Percentiles rank a stretch among this genome's conserved stretches.
phyloP scores from a whole-genome alignment of 2,797 vertebrate genomes.

The Xerus rutilus region DNA sequence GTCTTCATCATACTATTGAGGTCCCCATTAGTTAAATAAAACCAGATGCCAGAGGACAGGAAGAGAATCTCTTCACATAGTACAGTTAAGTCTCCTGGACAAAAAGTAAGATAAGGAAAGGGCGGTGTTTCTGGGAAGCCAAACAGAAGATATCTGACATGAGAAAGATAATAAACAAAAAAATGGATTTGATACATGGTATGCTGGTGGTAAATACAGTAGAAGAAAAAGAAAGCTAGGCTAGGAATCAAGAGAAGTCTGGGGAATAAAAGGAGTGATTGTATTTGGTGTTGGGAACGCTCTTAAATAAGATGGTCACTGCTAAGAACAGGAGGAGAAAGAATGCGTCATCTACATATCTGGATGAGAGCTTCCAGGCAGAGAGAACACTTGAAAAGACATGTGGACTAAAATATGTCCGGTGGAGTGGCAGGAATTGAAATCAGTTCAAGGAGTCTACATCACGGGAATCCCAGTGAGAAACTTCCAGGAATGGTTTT shows the following conservation, averaged over 20 bases:
- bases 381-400: background rate
- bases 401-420: background rate
- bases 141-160: background rate
- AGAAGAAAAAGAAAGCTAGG: background rate
- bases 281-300: background rate
- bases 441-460: background rate
- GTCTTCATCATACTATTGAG: background rate
- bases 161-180: background rate
- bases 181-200: background rate
- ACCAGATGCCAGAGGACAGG: background rate
- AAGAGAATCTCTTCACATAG: background rate
- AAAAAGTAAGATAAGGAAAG: background rate
- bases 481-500: background rate
- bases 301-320: background rate
- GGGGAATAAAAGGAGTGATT: background rate
- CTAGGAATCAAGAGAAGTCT: background rate
- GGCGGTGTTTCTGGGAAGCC: background rate
- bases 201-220: background rate
- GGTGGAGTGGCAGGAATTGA: background rate
- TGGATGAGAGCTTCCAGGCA: background rate
- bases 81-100: background rate
- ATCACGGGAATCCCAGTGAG: rapidly evolving
- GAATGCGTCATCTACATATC: too few species aligned
- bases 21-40: background rate
- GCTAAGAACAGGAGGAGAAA: background rate